These are phyloP conservation scores for Virgularia gustaviana DNA, from an alignment of 92 coral and sea anemone species.

Conservation along the genomic window DNA sequence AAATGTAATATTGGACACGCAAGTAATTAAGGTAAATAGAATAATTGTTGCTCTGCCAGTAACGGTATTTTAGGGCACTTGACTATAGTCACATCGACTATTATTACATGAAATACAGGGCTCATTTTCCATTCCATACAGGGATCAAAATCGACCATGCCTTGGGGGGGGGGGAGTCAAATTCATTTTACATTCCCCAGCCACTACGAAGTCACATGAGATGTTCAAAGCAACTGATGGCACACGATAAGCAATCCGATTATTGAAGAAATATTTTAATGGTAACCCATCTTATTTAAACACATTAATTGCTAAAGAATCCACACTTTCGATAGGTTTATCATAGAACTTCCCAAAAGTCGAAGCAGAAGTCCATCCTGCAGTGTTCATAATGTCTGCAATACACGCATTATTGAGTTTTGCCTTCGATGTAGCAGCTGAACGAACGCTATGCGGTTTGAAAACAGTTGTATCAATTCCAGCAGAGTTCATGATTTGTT, in stretches of 20 bases:
- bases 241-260: conserved; percentile 25
- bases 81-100: too few species aligned
- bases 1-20: too few species aligned
- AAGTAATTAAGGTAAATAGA: too few species aligned
- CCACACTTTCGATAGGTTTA: conserved; percentile 37
- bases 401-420: conserved; percentile 45
- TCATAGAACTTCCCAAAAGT: conserved; percentile 61
- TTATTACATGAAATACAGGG: too few species aligned
- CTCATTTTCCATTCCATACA: too few species aligned
- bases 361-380: conserved; percentile 56
- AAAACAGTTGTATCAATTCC: conserved; percentile 51
- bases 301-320: conserved; percentile 40
- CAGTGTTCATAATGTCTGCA: conserved; percentile 52
- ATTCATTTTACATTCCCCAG: too few species aligned
- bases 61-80: too few species aligned
- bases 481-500: conserved; percentile 46
- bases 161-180: too few species aligned
- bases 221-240: conserved; percentile 59
- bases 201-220: conserved; percentile 59
- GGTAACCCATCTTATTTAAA: conserved; percentile 6
- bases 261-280: not conserved
- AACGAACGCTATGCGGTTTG: conserved; percentile 60
- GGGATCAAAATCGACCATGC: too few species aligned
- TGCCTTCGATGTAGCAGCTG: conserved; percentile 64
- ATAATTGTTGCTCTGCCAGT: too few species aligned